A percentile compares a stretch with the other conserved stretches of the same genome.
These are phyloP conservation scores for Drepana falcataria DNA, from an alignment of 2,888 invertebrate genomes.

Conservation along the genomic window DNA sequence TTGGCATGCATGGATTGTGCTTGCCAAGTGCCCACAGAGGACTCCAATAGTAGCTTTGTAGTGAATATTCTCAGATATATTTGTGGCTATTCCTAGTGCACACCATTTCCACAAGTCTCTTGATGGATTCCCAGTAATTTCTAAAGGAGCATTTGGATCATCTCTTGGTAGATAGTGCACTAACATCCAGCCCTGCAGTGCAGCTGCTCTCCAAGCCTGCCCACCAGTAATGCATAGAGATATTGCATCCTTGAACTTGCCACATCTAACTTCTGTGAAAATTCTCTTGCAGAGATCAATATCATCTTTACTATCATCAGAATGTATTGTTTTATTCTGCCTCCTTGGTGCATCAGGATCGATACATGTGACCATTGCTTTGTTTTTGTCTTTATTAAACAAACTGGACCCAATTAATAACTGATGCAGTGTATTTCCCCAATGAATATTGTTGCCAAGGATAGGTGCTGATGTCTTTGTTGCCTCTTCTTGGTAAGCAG, in stretches of 20 bases:
- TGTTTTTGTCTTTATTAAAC: slow-evolving; percentile 66
- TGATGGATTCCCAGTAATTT: slow-evolving; percentile 90
- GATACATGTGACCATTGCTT: slow-evolving; percentile 80
- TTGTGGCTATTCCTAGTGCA: slow-evolving; percentile 81
- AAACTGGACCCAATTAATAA: slow-evolving; percentile 75
- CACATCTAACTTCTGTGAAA: slow-evolving; percentile 89
- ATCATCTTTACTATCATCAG: slow-evolving; percentile 90
- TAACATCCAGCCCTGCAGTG: slow-evolving; percentile 93
- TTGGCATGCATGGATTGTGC: slow-evolving; percentile 85
- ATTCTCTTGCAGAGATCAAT: slow-evolving; percentile 76
- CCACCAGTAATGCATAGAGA: slow-evolving; percentile 90
- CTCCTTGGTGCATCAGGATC: slow-evolving; percentile 95
- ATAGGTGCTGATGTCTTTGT: slow-evolving; percentile 64
- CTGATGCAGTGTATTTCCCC: slow-evolving; percentile 95
- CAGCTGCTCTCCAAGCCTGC: slow-evolving; percentile 94
- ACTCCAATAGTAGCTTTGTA: slow-evolving; percentile 84
- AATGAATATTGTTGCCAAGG: slow-evolving; percentile 83
- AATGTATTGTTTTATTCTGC: slow-evolving; percentile 88
- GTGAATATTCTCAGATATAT: slow-evolving; percentile 75
- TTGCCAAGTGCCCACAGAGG: slow-evolving; percentile 89
- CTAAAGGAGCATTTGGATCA: slow-evolving; percentile 57
- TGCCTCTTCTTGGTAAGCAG: slow-evolving; percentile 86
- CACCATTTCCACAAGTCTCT: slow-evolving; percentile 89
- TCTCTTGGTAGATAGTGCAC: slow-evolving; percentile 91
- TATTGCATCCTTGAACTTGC: slow-evolving; percentile 91